Percentiles rank a stretch among this genome's conserved stretches.
Conservation (phyloP, 37 sponge, comb jelly and placozoan species). For the Tethya wilhelma region DNA sequence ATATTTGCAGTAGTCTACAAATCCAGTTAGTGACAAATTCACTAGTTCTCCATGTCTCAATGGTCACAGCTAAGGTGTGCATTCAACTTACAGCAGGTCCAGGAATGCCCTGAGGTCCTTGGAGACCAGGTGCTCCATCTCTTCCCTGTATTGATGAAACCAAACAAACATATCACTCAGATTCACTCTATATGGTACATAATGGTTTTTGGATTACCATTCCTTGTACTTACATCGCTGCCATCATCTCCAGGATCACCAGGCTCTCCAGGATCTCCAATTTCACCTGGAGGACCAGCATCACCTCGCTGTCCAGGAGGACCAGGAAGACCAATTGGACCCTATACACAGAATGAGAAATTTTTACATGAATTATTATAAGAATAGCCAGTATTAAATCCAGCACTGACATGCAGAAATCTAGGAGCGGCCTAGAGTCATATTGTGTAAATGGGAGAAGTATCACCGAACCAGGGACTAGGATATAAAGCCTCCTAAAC, state of each 20-base stretch:
- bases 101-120: constrained; percentile 32
- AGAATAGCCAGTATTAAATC: neutral
- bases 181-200: neutral
- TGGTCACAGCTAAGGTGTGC: no score
- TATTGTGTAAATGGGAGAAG: neutral
- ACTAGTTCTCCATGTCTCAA: no score
- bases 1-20: no score
- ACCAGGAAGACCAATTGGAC: neutral
- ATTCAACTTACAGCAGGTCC: constrained; percentile 60
- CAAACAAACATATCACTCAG: neutral
- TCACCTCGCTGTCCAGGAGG: constrained; percentile 8
- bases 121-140: constrained; percentile 25
- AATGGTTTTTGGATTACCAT: neutral
- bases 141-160: constrained; percentile 9
- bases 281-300: constrained; percentile 17
- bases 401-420: neutral
- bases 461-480: no score
- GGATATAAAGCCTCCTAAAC: no score
- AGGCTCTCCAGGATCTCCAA: constrained; percentile 29
- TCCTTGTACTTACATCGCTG: constrained; percentile 33
- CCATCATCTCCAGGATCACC: constrained; percentile 47
- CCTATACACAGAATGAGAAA: no score
- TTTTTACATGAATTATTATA: no score
- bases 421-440: neutral
- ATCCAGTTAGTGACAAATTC: no score